These are phyloP conservation scores for Melinaea marsaeus DNA, from an alignment of 2,888 invertebrate genomes.

Conservation along the genomic window DNA sequence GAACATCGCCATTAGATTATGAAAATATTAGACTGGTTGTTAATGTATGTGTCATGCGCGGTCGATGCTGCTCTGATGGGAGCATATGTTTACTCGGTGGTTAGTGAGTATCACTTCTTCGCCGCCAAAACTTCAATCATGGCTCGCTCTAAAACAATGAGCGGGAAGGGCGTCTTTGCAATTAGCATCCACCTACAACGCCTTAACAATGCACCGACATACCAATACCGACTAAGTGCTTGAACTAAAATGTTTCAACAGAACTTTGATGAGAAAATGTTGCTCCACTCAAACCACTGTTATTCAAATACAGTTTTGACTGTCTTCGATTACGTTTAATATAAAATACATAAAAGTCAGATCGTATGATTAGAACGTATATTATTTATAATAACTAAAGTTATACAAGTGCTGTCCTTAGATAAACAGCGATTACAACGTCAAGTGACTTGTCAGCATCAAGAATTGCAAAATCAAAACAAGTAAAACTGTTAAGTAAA, in stretches of 20 bases:
- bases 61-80: slow-evolving; percentile 54
- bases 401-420: slow-evolving; percentile 67
- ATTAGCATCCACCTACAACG: slow-evolving; percentile 74
- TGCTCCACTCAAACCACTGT: slow-evolving; percentile 30
- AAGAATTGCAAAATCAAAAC: slow-evolving; percentile 71
- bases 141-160: slow-evolving; percentile 76
- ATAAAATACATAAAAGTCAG: background rate
- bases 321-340: slow-evolving; percentile 3
- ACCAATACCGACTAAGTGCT: slow-evolving; percentile 59
- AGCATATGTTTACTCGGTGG: slow-evolving; percentile 63
- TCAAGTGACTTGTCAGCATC: slow-evolving; percentile 65
- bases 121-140: slow-evolving; percentile 74
- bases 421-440: slow-evolving; percentile 70
- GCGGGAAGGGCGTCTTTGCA: slow-evolving; percentile 72
- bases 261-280: slow-evolving; percentile 53
- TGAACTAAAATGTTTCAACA: slow-evolving; percentile 54
- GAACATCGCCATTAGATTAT: slow-evolving; percentile 78
- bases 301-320: slow-evolving; percentile 10
- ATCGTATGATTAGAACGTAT: background rate
- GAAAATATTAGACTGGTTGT: slow-evolving; percentile 76
- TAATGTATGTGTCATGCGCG: slow-evolving; percentile 77
- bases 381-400: slow-evolving; percentile 48
- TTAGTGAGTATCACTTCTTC: slow-evolving; percentile 67
- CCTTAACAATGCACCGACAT: slow-evolving; percentile 63
- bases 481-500: slow-evolving; percentile 58